Conservation (phyloP, 1,140 invertebrate species). For the Neuroterus valhalla region DNA sequence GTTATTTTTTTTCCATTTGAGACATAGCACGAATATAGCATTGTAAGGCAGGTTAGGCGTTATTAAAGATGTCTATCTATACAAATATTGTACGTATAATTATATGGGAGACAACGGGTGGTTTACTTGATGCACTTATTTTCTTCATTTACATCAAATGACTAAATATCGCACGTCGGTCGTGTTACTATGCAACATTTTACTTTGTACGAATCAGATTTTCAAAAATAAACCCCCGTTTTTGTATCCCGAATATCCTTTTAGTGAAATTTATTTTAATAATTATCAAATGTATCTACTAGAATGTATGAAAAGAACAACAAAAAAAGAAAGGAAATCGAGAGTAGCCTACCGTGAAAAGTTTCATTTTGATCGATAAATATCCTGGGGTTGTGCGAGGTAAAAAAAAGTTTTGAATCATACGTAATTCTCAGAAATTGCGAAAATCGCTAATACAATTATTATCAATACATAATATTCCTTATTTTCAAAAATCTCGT, state of each 20-base stretch:
- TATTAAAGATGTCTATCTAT: background rate
- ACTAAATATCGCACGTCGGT: background rate
- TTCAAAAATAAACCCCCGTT: conserved; percentile 19
- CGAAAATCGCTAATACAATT: too few species aligned
- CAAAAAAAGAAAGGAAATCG: too few species aligned
- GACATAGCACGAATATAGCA: background rate
- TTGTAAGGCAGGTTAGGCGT: background rate
- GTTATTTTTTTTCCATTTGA: background rate
- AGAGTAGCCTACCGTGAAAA: too few species aligned
- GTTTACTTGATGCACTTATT: background rate
- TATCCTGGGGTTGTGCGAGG: too few species aligned
- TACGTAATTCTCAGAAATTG: too few species aligned
- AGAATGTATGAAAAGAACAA: too few species aligned
- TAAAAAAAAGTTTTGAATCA: too few species aligned
- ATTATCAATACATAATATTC: too few species aligned
- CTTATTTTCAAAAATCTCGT: too few species aligned
- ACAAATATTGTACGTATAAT: background rate
- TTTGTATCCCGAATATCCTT: background rate
- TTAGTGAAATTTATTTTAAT: too few species aligned
- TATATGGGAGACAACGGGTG: background rate
- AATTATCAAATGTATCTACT: too few species aligned
- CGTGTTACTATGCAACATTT: background rate
- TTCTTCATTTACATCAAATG: background rate
- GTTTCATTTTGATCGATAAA: too few species aligned
- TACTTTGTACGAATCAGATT: background rate